Conservation (phyloP, 2,113 vertebrate genomes). For the Opisthocomus hoazin region DNA sequence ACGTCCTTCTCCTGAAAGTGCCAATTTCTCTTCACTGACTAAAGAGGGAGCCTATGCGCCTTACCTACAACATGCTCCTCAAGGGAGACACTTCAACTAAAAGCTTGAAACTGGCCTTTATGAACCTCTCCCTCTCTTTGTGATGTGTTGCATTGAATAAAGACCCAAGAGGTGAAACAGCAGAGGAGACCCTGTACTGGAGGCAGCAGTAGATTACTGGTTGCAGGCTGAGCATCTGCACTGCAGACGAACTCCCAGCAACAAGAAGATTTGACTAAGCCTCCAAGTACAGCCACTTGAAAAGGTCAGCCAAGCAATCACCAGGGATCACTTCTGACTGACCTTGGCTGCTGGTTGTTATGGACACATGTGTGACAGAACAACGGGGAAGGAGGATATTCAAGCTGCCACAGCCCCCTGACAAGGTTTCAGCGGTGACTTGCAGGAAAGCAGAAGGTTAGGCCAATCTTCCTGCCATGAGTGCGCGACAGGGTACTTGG, state of each 20-base stretch:
- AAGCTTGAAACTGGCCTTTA: background rate
- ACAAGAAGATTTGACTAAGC: background rate
- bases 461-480: background rate
- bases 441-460: background rate
- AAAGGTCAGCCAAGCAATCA: background rate
- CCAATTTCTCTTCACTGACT: background rate
- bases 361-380: background rate
- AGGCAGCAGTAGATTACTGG: background rate
- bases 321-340: background rate
- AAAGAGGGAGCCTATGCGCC: background rate
- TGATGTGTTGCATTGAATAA: background rate
- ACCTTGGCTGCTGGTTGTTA: background rate
- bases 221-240: background rate
- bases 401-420: background rate
- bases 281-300: background rate
- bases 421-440: background rate
- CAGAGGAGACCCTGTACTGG: background rate
- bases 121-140: background rate
- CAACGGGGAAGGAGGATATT: no score
- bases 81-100: background rate
- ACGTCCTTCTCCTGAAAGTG: background rate
- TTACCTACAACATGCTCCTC: background rate
- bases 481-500: background rate
- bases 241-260: background rate
- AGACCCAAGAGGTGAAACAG: background rate